phyloP scores from a whole-genome alignment of 2,113 vertebrate species.

The Calidris pugnax region DNA sequence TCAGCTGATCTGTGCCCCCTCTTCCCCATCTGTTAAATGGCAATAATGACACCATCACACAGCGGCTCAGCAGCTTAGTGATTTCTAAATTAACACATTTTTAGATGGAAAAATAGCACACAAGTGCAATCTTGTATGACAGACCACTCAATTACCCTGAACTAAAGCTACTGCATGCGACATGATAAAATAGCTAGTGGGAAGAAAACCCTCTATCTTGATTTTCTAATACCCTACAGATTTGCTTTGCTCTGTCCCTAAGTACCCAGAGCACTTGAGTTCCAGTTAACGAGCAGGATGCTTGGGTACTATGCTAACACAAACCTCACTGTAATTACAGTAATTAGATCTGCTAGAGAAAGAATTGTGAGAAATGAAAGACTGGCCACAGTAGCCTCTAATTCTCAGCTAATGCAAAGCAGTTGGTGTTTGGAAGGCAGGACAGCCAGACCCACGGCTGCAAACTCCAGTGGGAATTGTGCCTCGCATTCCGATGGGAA shows the following conservation, averaged over 20 bases:
- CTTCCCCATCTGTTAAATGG: background rate
- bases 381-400: background rate
- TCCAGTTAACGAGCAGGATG: background rate
- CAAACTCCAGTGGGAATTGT: background rate
- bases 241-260: background rate
- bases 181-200: background rate
- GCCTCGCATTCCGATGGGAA: background rate
- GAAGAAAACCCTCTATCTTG: background rate
- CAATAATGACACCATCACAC: background rate
- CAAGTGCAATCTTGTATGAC: background rate
- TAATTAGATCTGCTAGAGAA: background rate
- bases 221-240: background rate
- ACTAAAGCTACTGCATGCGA: background rate
- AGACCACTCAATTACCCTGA: background rate
- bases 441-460: background rate
- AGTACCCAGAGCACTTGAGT: background rate
- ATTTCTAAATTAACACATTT: constrained; percentile 5
- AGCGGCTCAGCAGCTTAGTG: background rate
- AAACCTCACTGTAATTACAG: background rate
- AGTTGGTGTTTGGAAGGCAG: background rate
- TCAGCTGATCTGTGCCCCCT: background rate
- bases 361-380: background rate
- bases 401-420: background rate
- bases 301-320: background rate
- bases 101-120: background rate